Percentiles rank a stretch among this genome's conserved stretches.
phyloP scores from a whole-genome alignment of 2,113 vertebrate species.

The Catharus fuscescens region DNA sequence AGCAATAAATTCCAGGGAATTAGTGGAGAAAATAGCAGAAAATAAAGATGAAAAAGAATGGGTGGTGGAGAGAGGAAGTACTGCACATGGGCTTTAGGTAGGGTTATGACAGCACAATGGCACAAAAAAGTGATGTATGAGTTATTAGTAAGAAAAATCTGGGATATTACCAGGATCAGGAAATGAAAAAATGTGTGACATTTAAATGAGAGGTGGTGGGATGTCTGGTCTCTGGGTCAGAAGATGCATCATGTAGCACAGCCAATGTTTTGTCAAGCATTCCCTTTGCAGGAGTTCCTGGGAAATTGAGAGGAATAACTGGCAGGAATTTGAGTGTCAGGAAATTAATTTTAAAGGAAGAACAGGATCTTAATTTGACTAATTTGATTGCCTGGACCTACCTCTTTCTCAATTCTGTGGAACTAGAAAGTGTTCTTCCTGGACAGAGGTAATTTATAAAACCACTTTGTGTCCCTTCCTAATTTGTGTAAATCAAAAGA shows the following conservation, averaged over 20 bases:
- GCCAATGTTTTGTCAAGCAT: neutral
- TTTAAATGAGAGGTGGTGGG: neutral
- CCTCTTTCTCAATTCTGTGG: neutral
- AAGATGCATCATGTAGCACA: neutral
- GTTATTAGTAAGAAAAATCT: neutral
- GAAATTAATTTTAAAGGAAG: neutral
- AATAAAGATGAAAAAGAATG: neutral
- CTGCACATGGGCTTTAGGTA: neutral
- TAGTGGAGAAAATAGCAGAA: neutral
- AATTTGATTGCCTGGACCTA: neutral
- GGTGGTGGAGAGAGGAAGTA: neutral
- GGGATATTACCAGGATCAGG: neutral
- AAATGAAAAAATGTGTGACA: neutral
- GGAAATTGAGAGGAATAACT: neutral
- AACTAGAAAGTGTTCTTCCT: neutral
- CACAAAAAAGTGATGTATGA: neutral
- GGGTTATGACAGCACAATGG: neutral
- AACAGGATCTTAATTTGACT: neutral
- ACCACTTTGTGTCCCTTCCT: neutral
- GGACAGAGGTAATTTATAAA: neutral
- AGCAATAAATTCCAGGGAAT: neutral
- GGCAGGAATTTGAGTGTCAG: neutral
- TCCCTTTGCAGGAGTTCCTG: neutral
- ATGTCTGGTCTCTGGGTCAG: neutral
- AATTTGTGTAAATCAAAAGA: neutral